phyloP scores from a whole-genome alignment of 2,797 vertebrate genomes.

The Euthynnus affinis region DNA sequence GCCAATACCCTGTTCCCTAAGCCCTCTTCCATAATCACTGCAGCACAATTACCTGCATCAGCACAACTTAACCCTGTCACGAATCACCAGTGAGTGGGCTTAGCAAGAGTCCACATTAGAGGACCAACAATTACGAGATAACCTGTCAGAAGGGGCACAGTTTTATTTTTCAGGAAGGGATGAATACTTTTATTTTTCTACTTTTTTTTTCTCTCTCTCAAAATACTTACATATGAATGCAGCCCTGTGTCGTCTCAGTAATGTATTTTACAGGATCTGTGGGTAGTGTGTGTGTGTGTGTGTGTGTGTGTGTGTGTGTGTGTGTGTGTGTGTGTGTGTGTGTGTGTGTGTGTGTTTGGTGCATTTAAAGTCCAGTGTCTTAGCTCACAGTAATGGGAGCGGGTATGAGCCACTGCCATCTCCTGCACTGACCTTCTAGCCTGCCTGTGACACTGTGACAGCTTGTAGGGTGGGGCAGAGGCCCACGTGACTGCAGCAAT shows the following conservation, averaged over 20 bases:
- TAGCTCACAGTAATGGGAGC: constrained; percentile 43
- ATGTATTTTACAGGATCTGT: background rate
- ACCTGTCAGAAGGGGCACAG: background rate
- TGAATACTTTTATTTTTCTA: background rate
- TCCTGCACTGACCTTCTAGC: constrained; percentile 86
- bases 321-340: constrained; percentile 24
- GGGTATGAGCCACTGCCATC: constrained; percentile 47
- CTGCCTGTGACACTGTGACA: constrained; percentile 82
- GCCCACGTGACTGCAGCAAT: constrained; percentile 88
- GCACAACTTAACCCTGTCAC: constrained; percentile 61
- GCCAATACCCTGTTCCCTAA: constrained; percentile 29
- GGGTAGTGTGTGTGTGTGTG: constrained; percentile 4
- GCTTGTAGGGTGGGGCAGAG: constrained; percentile 87
- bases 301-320: constrained; percentile 7
- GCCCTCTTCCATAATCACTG: constrained; percentile 65
- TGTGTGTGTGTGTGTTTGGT: constrained; percentile 10
- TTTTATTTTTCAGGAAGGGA: background rate
- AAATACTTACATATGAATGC: background rate
- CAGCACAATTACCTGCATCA: constrained; percentile 67
- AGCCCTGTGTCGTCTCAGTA: background rate
- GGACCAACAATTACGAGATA: constrained; percentile 24
- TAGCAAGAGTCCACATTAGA: constrained; percentile 28
- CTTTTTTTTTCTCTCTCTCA: background rate
- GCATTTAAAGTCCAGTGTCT: constrained; percentile 21
- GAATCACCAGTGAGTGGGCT: constrained; percentile 59